A percentile compares a stretch with the other conserved stretches of the same genome.
Conservation (phyloP, 2,797 vertebrate species). For the Gallinago solitaria region DNA sequence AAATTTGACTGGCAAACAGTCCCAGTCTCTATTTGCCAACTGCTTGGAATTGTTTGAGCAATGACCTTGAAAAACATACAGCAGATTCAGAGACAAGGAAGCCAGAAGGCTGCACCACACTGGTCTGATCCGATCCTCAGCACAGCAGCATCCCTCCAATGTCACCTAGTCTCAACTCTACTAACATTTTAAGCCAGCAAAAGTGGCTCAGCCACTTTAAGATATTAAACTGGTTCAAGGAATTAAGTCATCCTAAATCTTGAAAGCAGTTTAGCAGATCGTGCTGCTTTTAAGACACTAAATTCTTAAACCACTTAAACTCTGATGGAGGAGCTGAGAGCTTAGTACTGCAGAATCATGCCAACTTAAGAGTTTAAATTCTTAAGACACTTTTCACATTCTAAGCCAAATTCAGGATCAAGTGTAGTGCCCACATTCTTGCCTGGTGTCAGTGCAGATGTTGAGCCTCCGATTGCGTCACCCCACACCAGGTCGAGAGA, state of each 20-base stretch:
- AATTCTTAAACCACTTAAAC: slow-evolving; percentile 52
- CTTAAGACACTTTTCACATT: slow-evolving; percentile 34
- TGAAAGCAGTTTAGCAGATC: slow-evolving; percentile 54
- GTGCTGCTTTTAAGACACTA: slow-evolving; percentile 19
- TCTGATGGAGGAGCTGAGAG: neutral
- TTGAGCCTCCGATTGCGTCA: neutral
- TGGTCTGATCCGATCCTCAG: slow-evolving; percentile 23
- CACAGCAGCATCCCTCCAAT: neutral
- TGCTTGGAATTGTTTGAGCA: slow-evolving; percentile 67
- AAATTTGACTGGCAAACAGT: slow-evolving; percentile 64
- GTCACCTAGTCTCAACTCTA: slow-evolving; percentile 22
- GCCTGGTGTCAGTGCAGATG: neutral
- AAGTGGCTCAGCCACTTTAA: slow-evolving; percentile 34
- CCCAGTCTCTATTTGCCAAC: slow-evolving; percentile 63
- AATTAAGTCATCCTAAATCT: slow-evolving; percentile 50
- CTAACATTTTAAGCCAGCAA: slow-evolving; percentile 41
- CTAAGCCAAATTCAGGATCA: slow-evolving; percentile 33
- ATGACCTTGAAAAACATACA: slow-evolving; percentile 65
- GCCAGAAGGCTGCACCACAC: slow-evolving; percentile 2
- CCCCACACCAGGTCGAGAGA: neutral
- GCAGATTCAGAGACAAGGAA: slow-evolving; percentile 29
- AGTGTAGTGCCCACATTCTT: neutral
- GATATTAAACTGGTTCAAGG: slow-evolving; percentile 34
- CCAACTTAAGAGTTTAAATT: slow-evolving; percentile 41
- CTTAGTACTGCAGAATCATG: neutral